Evolutionary conservation across 2,797 vertebrate genomes (phyloP), one percentile per base, ranked within the genome.

Genomic region (Xyrichtys novacula): DNA sequence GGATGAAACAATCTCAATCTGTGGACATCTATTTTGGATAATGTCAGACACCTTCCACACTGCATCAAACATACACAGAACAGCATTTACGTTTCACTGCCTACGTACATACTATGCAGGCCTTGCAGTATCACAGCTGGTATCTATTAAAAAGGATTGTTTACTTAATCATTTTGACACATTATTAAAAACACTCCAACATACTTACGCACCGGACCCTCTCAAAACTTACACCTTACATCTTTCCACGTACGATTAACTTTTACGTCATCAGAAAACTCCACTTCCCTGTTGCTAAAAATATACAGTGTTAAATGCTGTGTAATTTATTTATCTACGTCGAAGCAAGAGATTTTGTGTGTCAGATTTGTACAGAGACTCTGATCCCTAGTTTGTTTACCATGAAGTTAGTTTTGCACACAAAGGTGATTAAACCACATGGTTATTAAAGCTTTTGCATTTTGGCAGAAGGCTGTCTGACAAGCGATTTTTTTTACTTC

Each of bases 151-250:
- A 50, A 48, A 22, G 55, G 43, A 81, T 53, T 50, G 59, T 85
- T 87, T 59, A 65, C 39, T 63, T 66, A 77, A 66, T 74, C 62
- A 67, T 87, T 84, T 10, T 81, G 81, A 88, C 82, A 84, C 77
- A 55, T 80, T 69, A 80, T 86, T 42, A 83, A 86, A 89, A 81
- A 28, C 55, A 40, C 64, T 52, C 12, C 7, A 8, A 59, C 56
- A 40, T 72, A 69, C 40, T 47, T 31, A 71, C 53, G 49, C 52
- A 58, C 57, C 55, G 34, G 52, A 55, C 62, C 65, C 67, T 54
- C 42, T 69, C 16, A 56, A 68, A 76, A 65, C 34, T 73, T 55
- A 40, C 71, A 75, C 62, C 34, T 73, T 55, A 34, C 40, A 68
- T 74, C 56, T 76, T 81, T 88, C 80, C 69, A 73, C 28, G 31